These are phyloP conservation scores for Acholoe squamosa DNA, from an alignment of 2,888 invertebrate genomes.

Conservation along the genomic window DNA sequence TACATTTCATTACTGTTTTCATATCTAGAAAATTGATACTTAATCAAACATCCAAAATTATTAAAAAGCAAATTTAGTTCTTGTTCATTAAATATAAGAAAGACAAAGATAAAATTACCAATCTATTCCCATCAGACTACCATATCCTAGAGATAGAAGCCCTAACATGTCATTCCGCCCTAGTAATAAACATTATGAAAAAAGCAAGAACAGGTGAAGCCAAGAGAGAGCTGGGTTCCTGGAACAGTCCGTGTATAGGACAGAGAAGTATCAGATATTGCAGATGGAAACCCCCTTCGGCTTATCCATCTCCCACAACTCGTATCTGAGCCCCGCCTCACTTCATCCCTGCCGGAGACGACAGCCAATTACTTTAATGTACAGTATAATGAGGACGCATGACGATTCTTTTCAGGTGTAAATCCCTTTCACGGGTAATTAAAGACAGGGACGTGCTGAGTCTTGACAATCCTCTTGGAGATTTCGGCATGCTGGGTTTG, in stretches of 20 bases:
- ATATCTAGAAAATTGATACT: too few relatives aligned
- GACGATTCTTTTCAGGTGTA: constrained; percentile 27
- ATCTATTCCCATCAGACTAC: too few relatives aligned
- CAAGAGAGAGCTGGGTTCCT: neutral
- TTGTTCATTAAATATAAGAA: too few relatives aligned
- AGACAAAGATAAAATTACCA: too few relatives aligned
- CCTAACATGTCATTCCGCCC: too few relatives aligned
- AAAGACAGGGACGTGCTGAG: constrained; percentile 9
- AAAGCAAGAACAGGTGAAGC: too few relatives aligned
- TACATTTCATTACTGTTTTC: too few relatives aligned
- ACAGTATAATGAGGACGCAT: constrained; percentile 32
- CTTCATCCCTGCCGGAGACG: neutral
- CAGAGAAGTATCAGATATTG: neutral
- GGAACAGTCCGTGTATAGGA: neutral
- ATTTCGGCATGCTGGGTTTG: neutral
- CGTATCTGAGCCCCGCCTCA: too few relatives aligned
- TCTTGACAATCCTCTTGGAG: neutral
- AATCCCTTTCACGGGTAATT: constrained; percentile 50
- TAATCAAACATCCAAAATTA: too few relatives aligned
- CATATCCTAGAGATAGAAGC: too few relatives aligned
- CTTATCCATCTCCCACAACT: neutral
- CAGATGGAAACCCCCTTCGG: neutral
- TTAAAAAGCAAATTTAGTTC: too few relatives aligned
- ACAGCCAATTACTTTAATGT: constrained; percentile 25
- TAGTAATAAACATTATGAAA: too few relatives aligned